Evolutionary conservation across 1,140 invertebrate species (phyloP).

Genomic region (Dysdera silvatica): DNA sequence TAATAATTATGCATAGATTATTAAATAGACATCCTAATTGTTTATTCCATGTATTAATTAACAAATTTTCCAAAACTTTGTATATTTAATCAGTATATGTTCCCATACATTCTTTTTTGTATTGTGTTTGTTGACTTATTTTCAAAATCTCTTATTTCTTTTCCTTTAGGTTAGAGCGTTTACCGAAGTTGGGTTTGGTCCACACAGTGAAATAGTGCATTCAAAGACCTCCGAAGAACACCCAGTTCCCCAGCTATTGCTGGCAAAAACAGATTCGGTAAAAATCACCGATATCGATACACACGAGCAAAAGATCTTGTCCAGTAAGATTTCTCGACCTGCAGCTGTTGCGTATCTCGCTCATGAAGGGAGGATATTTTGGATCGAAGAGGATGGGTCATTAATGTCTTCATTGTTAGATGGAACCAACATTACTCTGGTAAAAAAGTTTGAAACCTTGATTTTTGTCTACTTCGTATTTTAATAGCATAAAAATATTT

Average conservation of each 20-base stretch:
- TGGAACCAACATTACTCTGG: constrained; percentile 50
- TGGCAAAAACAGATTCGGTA: constrained; percentile 60
- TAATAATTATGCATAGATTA: no score
- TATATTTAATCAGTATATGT: no score
- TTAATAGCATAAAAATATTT: no score
- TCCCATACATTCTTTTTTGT: no score
- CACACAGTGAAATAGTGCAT: constrained; percentile 54
- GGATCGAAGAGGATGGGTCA: constrained; percentile 73
- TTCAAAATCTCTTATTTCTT: not conserved
- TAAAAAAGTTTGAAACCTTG: no score
- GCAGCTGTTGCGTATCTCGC: constrained; percentile 41
- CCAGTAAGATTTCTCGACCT: constrained; percentile 37
- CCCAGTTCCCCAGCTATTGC: constrained; percentile 67
- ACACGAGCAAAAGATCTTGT: constrained; percentile 44
- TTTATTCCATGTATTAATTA: no score
- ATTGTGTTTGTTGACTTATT: no score
- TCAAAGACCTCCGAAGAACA: constrained; percentile 56
- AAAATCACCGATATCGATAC: constrained; percentile 63
- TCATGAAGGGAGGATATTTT: constrained; percentile 64
- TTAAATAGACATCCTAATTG: no score
- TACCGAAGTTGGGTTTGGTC: constrained; percentile 63
- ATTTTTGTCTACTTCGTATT: no score
- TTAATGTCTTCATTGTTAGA: constrained; percentile 57
- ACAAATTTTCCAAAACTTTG: no score
- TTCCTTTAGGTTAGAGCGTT: constrained; percentile 59